These are phyloP conservation scores for Lucilia cuprina DNA, from an alignment of 1,140 invertebrate genomes.

Conservation along the genomic window DNA sequence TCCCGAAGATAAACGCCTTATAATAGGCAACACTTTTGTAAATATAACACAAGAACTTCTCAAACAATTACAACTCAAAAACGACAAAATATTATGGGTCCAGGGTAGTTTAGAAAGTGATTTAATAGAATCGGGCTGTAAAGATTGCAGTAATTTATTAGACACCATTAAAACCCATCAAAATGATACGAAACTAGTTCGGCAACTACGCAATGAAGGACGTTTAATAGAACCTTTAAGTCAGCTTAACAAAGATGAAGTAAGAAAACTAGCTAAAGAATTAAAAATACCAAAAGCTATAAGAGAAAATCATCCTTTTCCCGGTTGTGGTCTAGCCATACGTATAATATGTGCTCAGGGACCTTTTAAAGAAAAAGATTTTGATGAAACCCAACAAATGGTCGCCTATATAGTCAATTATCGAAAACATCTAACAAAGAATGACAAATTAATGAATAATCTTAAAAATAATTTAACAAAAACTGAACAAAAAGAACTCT, in stretches of 20 bases:
- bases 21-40: slow-evolving; percentile 99
- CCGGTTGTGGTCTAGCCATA: slow-evolving; percentile 93
- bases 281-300: slow-evolving; percentile 86
- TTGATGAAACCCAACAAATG: slow-evolving; percentile 92
- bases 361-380: slow-evolving; percentile 94
- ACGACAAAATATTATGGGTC: slow-evolving; percentile 86
- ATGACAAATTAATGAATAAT: slow-evolving; percentile 88
- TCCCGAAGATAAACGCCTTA: slow-evolving; percentile 97
- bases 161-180: slow-evolving; percentile 99
- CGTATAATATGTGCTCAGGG: slow-evolving; percentile 95
- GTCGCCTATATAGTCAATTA: slow-evolving; percentile 93
- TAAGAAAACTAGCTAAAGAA: slow-evolving; percentile 83
- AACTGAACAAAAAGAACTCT: slow-evolving; percentile 74
- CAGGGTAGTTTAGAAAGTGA: slow-evolving; percentile 96
- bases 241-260: slow-evolving; percentile 99
- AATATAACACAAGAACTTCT: slow-evolving; percentile 86
- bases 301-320: slow-evolving; percentile 97
- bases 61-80: slow-evolving; percentile 78
- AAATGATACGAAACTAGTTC: slow-evolving; percentile 96
- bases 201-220: slow-evolving; percentile 82
- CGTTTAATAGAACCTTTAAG: slow-evolving; percentile 96
- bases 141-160: slow-evolving; percentile 83
- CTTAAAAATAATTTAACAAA: slow-evolving; percentile 83
- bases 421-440: slow-evolving; percentile 89
- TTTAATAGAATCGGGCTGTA: slow-evolving; percentile 96